A percentile compares a stretch with the other conserved stretches of the same genome.
These are phyloP conservation scores for Perca flavescens DNA, from an alignment of 2,113 vertebrate genomes.

Conservation along the genomic window DNA sequence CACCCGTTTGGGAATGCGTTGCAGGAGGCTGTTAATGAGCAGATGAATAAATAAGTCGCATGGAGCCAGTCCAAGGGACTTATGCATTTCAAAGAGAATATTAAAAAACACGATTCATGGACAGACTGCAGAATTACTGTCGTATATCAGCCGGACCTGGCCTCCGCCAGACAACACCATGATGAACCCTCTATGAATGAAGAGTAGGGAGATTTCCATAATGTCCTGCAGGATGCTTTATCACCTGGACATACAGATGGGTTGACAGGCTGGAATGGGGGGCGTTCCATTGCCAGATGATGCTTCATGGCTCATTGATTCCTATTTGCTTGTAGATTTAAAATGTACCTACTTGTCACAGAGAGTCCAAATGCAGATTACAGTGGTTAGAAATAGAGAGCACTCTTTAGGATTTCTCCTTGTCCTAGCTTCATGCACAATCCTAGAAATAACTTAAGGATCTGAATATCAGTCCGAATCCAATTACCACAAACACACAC, in stretches of 20 bases:
- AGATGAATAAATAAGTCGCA: slow-evolving; percentile 38
- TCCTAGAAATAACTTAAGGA: slow-evolving; percentile 1
- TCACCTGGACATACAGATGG: slow-evolving; percentile 26
- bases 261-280: slow-evolving; percentile 11
- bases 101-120: slow-evolving; percentile 1
- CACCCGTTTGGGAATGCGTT: too few relatives aligned
- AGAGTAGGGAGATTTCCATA: slow-evolving; percentile 56
- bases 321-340: neutral
- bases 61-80: slow-evolving; percentile 3
- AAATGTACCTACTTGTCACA: neutral
- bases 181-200: slow-evolving; percentile 58
- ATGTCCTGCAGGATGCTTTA: slow-evolving; percentile 42
- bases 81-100: neutral
- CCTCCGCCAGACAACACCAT: slow-evolving; percentile 27
- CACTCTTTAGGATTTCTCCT: neutral
- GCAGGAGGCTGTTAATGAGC: slow-evolving; percentile 29
- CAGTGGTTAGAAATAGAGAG: too few relatives aligned
- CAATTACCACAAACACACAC: slow-evolving; percentile 25
- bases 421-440: neutral
- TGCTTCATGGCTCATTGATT: neutral
- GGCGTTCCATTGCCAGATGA: neutral
- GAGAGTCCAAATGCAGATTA: neutral
- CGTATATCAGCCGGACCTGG: slow-evolving; percentile 19
- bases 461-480: neutral
- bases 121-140: slow-evolving; percentile 31